phyloP scores from a whole-genome alignment of 1,140 invertebrate genomes.

The Drosophila tani region DNA sequence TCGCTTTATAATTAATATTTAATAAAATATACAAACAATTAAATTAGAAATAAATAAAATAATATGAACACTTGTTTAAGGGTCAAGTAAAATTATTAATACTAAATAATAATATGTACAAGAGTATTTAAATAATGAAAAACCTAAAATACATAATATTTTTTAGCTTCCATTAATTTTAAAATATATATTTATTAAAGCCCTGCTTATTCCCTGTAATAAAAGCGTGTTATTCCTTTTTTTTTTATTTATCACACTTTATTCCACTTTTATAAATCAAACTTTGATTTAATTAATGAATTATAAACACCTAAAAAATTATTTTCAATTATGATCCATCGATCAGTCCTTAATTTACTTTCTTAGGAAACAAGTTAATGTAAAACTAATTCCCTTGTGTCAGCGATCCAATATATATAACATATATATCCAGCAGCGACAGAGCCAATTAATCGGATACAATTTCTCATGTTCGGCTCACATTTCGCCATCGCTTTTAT shows the following conservation, averaged over 20 bases:
- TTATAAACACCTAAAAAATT: background rate
- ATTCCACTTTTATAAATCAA: background rate
- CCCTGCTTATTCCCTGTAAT: background rate
- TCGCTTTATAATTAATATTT: background rate
- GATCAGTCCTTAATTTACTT: background rate
- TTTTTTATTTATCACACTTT: background rate
- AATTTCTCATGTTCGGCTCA: constrained; percentile 1
- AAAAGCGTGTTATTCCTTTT: background rate
- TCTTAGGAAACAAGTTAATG: constrained; percentile 7
- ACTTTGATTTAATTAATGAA: background rate
- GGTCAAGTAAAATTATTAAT: too few relatives aligned
- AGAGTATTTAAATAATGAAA: too few relatives aligned
- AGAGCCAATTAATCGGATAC: constrained; percentile 14
- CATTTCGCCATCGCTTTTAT: constrained; percentile 24
- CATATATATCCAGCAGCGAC: constrained; percentile 4
- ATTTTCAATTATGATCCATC: background rate
- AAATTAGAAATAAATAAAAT: too few relatives aligned
- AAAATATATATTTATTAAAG: background rate
- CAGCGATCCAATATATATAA: constrained; percentile 5
- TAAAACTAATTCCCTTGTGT: constrained; percentile 20
- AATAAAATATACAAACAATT: too few relatives aligned
- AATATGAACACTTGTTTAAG: too few relatives aligned
- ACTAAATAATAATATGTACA: too few relatives aligned
- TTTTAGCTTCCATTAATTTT: too few relatives aligned
- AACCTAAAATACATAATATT: too few relatives aligned